Evolutionary conservation across 2,113 vertebrate genomes (phyloP).

Genomic region (Condylura cristata): DNA sequence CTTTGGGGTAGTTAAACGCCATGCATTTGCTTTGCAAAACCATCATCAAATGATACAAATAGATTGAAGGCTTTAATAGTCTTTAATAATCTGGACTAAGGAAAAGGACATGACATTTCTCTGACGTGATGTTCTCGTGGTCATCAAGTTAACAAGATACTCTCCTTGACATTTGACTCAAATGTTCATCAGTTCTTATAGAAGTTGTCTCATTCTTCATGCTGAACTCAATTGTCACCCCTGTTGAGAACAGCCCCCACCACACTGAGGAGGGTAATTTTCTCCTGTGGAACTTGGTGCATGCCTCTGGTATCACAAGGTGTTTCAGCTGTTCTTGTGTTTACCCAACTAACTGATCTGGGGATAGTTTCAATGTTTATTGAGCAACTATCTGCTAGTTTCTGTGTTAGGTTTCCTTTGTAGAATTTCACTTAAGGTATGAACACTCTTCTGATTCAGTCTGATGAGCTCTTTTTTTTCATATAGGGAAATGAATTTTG

Average conservation of each 20-base stretch:
- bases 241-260: background rate
- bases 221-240: slow-evolving; percentile 13
- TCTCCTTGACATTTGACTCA: slow-evolving; percentile 49
- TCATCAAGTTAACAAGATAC: slow-evolving; percentile 9
- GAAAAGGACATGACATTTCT: slow-evolving; percentile 47
- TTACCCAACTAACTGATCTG: background rate
- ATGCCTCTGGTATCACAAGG: background rate
- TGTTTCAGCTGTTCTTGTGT: background rate
- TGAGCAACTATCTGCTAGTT: background rate
- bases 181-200: slow-evolving; percentile 7
- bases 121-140: slow-evolving; percentile 30
- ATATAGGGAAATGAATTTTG: slow-evolving; percentile 14
- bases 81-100: slow-evolving; percentile 21
- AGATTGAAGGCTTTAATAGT: no score
- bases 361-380: background rate
- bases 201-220: slow-evolving; percentile 53
- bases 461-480: background rate
- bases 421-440: background rate
- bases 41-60: slow-evolving; percentile 47
- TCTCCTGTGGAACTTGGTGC: background rate
- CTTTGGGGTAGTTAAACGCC: slow-evolving; percentile 63
- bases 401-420: background rate
- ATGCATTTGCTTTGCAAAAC: slow-evolving; percentile 65
- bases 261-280: background rate
- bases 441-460: background rate